These are phyloP conservation scores for Cephalopterus ornatus DNA, from an alignment of 2,113 vertebrate species.

Conservation along the genomic window DNA sequence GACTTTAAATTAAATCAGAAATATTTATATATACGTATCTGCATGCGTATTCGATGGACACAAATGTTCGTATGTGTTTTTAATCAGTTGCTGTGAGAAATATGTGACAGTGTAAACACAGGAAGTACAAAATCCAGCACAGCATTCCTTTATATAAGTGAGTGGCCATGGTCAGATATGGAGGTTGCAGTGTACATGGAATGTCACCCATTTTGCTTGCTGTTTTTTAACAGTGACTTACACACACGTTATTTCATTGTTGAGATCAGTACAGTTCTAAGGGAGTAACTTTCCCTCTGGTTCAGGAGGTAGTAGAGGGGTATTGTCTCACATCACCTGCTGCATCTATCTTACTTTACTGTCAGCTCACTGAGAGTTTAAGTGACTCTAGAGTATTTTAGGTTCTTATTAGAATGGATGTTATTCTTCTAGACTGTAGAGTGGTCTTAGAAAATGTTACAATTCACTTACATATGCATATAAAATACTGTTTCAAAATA, in stretches of 20 bases:
- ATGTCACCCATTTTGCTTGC: neutral
- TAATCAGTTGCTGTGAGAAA: neutral
- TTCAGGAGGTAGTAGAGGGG: neutral
- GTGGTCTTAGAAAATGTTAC: neutral
- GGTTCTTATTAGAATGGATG: neutral
- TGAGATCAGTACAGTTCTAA: neutral
- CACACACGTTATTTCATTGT: neutral
- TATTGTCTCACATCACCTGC: neutral
- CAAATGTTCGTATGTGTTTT: neutral
- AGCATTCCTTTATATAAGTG: neutral
- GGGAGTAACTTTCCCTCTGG: neutral
- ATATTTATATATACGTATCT: neutral
- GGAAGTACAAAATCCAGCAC: neutral
- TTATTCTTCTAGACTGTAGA: neutral
- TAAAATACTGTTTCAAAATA: neutral
- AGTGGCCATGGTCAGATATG: fast-evolving
- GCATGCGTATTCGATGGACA: neutral
- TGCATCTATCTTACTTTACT: neutral
- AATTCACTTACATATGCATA: neutral
- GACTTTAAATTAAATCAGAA: neutral
- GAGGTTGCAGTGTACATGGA: neutral
- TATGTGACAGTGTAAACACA: neutral
- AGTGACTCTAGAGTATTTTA: neutral
- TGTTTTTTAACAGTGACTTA: neutral
- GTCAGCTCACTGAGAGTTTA: neutral